Evolutionary conservation across 2,888 invertebrate species (phyloP), one percentile per base, ranked within the genome.

Genomic region (Conomelus anceps): DNA sequence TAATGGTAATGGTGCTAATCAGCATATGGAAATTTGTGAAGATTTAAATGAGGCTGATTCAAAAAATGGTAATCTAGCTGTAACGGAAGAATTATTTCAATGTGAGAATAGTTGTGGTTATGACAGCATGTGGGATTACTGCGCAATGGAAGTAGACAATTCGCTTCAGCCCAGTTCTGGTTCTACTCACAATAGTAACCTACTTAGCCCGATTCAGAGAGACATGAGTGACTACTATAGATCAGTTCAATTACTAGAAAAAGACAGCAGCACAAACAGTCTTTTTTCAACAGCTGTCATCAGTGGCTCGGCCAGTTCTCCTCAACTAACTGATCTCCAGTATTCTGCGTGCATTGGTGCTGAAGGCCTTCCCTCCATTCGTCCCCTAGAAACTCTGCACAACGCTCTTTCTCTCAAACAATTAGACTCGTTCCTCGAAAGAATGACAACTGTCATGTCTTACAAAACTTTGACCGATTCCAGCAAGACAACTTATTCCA

Each of bases 221-320:
- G 97, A 97, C 96, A 96, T 97, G 96, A 88, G 90, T 20, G 89
- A 95, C 93, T 95, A 95, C 93, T 95, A 95, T 92, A 86, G 91
- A 91, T 92, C 93, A 41, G 91, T 93, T 90, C 93, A 93, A 90
- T 92, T 93, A 92, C 94, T 94, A 92, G 94, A 95, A 92, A 94
- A 94, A 92, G 94, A 93, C 93, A 96, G 96, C 92, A 96, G 95
- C 92, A 95, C 97, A 91, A 97, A 97, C 93, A 97, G 97, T 91
- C 96, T 99, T 92, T 98, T 99, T 95, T 98, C 98, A 93, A 99
- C 98, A 90, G 98, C 98, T 90, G 98, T 99, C 92, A 98, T 99
- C 93, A 98, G 97, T 92, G 99, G 98, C 91, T 98, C 98, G 92
- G 97, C 97, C 92, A 98, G 98, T 92, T 98, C 98, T 89, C 98